These are phyloP conservation scores for Strigamia transsilvanica DNA, from an alignment of 2,888 invertebrate species.

Conservation along the genomic window DNA sequence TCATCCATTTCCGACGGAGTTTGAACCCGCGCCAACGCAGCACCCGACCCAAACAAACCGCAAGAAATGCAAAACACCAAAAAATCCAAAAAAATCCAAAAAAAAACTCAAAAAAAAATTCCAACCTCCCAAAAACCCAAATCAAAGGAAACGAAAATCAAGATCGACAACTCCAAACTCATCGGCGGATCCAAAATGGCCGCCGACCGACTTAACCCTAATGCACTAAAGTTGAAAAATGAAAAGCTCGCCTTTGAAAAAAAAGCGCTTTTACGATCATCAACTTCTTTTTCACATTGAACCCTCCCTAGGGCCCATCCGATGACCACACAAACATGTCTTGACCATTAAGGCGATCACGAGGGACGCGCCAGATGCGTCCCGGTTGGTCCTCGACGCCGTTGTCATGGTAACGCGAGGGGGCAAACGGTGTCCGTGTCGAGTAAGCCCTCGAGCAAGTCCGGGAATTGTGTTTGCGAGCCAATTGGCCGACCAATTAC, in stretches of 20 bases:
- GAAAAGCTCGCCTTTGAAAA: not conserved
- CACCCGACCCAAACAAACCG: too few species aligned
- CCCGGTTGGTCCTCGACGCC: not conserved
- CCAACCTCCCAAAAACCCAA: too few species aligned
- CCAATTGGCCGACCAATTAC: conserved; percentile 42
- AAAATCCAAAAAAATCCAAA: too few species aligned
- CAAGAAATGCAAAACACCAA: too few species aligned
- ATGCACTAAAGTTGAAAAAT: not conserved
- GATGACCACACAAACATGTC: conserved; percentile 49
- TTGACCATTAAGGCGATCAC: conserved; percentile 47
- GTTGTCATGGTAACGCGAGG: conserved; percentile 42
- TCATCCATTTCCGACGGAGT: too few species aligned
- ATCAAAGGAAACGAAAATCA: too few species aligned
- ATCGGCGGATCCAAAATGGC: not conserved
- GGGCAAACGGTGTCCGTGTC: conserved; percentile 47
- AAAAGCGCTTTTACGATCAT: conserved; percentile 16
- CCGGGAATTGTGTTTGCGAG: conserved; percentile 47
- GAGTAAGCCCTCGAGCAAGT: conserved; percentile 49
- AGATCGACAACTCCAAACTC: too few species aligned
- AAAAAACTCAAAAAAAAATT: too few species aligned
- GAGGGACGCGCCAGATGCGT: conserved; percentile 36
- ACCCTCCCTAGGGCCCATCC: conserved; percentile 16
- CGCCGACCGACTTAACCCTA: not conserved
- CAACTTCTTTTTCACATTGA: conserved; percentile 34
- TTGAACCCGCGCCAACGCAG: too few species aligned